Percentiles rank a stretch among this genome's conserved stretches.
These are phyloP conservation scores for Tetrax tetrax DNA, from an alignment of 2,113 vertebrate genomes.

Conservation along the genomic window DNA sequence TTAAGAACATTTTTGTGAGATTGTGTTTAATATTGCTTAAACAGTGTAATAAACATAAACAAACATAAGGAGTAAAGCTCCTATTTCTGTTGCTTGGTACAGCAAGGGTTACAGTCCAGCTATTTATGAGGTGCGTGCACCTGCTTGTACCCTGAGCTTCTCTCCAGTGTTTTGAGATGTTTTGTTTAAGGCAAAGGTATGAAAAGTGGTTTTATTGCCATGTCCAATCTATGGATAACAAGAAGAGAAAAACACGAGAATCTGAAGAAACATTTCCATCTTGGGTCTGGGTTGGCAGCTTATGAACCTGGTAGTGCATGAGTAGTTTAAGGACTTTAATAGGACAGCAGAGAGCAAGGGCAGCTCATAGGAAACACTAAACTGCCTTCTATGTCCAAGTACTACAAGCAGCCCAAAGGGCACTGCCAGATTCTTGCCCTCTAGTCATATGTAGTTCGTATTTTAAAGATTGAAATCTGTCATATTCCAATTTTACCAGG, in stretches of 20 bases:
- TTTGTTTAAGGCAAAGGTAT: neutral
- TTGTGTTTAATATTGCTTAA: neutral
- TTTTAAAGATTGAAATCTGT: neutral
- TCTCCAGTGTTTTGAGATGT: neutral
- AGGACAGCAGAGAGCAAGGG: neutral
- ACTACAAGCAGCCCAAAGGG: neutral
- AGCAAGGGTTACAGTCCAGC: neutral
- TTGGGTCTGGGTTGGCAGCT: neutral
- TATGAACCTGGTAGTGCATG: neutral
- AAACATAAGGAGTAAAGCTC: neutral
- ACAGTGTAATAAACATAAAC: neutral
- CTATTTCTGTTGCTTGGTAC: neutral
- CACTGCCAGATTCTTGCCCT: neutral
- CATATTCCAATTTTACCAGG: neutral
- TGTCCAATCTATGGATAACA: neutral
- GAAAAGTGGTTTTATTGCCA: neutral
- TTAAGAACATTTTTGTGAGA: neutral
- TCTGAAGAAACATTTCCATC: neutral
- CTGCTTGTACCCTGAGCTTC: rapidly evolving
- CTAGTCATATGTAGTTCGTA: rapidly evolving
- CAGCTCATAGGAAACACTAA: neutral
- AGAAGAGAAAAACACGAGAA: neutral
- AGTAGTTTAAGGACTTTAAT: neutral
- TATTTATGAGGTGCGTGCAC: neutral
- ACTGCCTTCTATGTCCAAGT: neutral